Conservation (phyloP, 2,797 vertebrate species). For the Megaceryle alcyon region DNA sequence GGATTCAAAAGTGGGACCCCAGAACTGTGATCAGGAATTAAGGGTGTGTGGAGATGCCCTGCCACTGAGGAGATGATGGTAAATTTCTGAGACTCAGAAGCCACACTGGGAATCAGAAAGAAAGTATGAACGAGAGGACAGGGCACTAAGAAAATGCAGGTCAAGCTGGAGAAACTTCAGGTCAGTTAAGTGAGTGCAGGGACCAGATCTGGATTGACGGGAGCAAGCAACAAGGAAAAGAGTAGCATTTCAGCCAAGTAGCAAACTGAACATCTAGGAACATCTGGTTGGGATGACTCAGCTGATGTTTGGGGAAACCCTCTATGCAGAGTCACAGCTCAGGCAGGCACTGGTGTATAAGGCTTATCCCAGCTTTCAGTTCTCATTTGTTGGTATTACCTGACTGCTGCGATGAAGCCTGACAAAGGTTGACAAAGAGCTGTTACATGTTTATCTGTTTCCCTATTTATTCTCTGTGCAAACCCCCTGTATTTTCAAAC, state of each 20-base stretch:
- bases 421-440: neutral
- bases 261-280: slow-evolving; percentile 15
- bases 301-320: neutral
- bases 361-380: neutral
- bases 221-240: neutral
- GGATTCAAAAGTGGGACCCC: neutral
- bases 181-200: neutral
- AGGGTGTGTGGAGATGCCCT: neutral
- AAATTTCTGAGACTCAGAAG: neutral
- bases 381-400: neutral
- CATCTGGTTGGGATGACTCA: slow-evolving; percentile 15
- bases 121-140: neutral
- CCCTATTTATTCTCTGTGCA: neutral
- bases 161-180: neutral
- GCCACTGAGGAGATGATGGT: rapidly evolving
- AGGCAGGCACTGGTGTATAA: neutral
- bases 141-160: neutral
- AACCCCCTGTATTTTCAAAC: neutral
- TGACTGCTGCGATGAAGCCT: neutral
- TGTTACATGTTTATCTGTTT: rapidly evolving
- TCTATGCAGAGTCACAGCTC: neutral
- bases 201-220: neutral
- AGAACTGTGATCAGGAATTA: neutral
- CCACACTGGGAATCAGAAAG: neutral
- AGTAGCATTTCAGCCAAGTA: neutral